Percentiles rank a stretch among this genome's conserved stretches.
These are phyloP conservation scores for Amphiura filiformis DNA, from an alignment of 35 echinoderm and acorn worm genomes.

Conservation along the genomic window DNA sequence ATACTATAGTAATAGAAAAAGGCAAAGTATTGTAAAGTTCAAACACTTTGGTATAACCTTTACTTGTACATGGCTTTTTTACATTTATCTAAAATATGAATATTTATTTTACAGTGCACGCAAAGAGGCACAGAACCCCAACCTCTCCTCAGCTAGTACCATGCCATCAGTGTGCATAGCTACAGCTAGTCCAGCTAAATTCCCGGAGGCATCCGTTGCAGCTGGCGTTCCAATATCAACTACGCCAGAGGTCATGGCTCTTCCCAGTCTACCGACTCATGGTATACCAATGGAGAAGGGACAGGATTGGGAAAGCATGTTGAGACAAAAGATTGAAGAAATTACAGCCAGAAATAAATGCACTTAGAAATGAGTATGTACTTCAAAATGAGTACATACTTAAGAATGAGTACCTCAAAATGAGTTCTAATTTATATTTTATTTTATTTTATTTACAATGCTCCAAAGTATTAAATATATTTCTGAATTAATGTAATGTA, in stretches of 20 bases:
- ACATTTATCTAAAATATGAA: not conserved
- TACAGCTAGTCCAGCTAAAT: constrained; percentile 81
- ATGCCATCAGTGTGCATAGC: constrained; percentile 40
- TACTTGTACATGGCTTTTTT: not conserved
- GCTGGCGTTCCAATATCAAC: constrained; percentile 45
- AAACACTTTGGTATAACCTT: not conserved
- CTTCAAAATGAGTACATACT: too few species aligned
- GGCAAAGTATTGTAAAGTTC: too few species aligned
- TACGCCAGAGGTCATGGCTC: constrained; percentile 27
- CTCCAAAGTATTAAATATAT: too few species aligned
- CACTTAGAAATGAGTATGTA: too few species aligned
- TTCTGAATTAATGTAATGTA: too few species aligned
- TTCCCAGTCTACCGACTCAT: constrained; percentile 44
- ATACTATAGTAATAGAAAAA: too few species aligned
- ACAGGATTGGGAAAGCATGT: constrained; percentile 56
- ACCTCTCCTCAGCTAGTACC: not conserved
- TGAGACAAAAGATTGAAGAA: constrained; percentile 52
- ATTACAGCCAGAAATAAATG: constrained; percentile 28
- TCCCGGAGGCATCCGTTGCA: constrained; percentile 68
- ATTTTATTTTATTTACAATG: too few species aligned
- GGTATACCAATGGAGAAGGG: constrained; percentile 16
- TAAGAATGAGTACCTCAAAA: too few species aligned
- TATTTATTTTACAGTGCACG: too few species aligned
- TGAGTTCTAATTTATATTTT: too few species aligned
- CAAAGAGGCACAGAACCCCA: not conserved